Base-by-base conservation (phyloP, 1,140 invertebrate genomes). In the Rhopalosiphum maidis region DNA sequence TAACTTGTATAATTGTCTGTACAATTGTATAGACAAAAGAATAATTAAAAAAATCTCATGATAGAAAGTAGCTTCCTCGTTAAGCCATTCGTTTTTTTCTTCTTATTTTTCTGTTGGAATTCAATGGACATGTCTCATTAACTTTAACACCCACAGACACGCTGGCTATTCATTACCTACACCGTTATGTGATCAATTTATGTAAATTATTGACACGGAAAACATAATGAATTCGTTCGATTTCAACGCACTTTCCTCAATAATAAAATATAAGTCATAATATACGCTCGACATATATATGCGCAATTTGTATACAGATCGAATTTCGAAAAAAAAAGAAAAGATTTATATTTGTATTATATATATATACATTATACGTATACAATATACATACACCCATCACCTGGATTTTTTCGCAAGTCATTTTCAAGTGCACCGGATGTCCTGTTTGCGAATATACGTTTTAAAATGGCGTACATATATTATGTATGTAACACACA, bases 351-450 rank as follows among this genome's bases (percentile, higher is more conserved):
- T 18, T 51, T 51, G 48, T 51, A 18, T 18, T 51, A 51, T 51
- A 51, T 51, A 11, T 51, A 51, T 51, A 21, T 18, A 18, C 2
- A 18, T 3, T 18, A 3, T 51, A 51, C 3, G 11, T 51, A 51
- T 51, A 51, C 15, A 68, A 23, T 37, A 46, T 86, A 30, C 7
- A n/a, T 86, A 86, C 4, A 87, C 11, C 41, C 43, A 86, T 30
- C 60, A 30, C 37, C 9, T 23, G 23, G 30, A 7, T n/a, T 77
- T 91, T 77, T 90, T 77, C 18, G 23, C 68, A 30, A 82, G 68
- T 91, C 68, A 91, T 91, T 91, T 91, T 46, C 68, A 91, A 77
- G 60, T 91, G 15, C 60, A 91, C 60, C 55, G 90, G 90, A 92
- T 46, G 68, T 92, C 68, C 68, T 35, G 68, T 92, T 77, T 35